Base-by-base conservation (phyloP, 2,113 vertebrate species). In the Xiphias gladius region DNA sequence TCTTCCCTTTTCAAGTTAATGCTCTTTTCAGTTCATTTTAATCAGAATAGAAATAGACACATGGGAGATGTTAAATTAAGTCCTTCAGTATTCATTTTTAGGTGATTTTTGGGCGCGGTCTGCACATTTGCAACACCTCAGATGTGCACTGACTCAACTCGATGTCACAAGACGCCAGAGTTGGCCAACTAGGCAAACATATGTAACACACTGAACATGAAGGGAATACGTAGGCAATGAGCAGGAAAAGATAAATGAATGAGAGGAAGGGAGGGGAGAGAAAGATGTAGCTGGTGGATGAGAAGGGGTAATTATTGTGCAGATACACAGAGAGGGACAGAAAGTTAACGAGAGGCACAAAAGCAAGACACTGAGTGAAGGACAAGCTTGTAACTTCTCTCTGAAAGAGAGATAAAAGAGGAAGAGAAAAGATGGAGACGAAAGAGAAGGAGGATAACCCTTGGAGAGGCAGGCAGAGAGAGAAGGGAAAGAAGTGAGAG, bases 321-420 rank as follows among this genome's bases (percentile, higher is more conserved):
- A 50, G 64, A 79, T 39, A 46, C 28, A 67, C 35, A 24, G 20
- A 30, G 41, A 85, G 46, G 24, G 74, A 57, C 7, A 4, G 32
- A n/a, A 55, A 54, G 59, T 37, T 46, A 17, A 63, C 3, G 4
- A 59, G 63, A 57, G 16, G 17, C 54, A n/a, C 41, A 30, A 26
- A 76, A 76, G 61, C 1, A 8, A 52, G 50, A 68, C 58, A 52
- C 26, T 1, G 46, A 79, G 76, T 76, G 82, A 92, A 90, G 83
- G 90, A 85, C 85, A 78, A 66, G 65, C 43, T 46, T 78, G 55
- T 24, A 73, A 80, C 66, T 76, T 85, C 52, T 55, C 67, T 73
- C 26, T 57, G 61, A 82, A 76, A 78, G 77, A 71, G 22, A 1
- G 71, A 88, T 75, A 11, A 76, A 88, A 85, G 62, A 41, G 50